These are phyloP conservation scores for Gasterosteus nipponicus DNA, from an alignment of 2,113 vertebrate genomes.

Conservation along the genomic window DNA sequence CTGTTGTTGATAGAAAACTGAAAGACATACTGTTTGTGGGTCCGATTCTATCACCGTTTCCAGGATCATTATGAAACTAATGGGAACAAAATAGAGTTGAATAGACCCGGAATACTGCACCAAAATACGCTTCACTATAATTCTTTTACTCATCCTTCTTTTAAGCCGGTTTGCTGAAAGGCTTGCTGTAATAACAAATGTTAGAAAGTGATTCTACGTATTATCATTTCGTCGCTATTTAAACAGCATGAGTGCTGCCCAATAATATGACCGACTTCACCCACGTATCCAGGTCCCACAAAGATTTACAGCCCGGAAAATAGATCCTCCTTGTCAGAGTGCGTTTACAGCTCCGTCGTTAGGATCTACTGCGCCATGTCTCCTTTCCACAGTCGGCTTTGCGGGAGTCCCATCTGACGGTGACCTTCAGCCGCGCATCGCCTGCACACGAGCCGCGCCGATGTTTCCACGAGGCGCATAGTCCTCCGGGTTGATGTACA, in stretches of 20 bases:
- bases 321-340: conserved; percentile 30
- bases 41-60: not conserved
- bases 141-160: not conserved
- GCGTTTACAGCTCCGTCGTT: conserved; percentile 46
- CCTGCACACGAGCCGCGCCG: conserved; percentile 29
- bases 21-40: not conserved
- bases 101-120: not conserved
- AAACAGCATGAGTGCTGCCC: not conserved
- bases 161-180: not conserved
- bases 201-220: not conserved
- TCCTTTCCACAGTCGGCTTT: conserved; percentile 50
- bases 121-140: not conserved
- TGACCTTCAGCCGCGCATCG: conserved; percentile 63
- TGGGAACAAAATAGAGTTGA: not conserved
- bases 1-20: not conserved
- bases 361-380: conserved; percentile 64
- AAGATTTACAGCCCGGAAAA: conserved; percentile 62
- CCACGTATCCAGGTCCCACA: conserved; percentile 44
- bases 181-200: not conserved
- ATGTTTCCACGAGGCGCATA: conserved; percentile 21
- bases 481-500: conserved; percentile 10
- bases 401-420: conserved; percentile 18
- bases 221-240: not conserved
- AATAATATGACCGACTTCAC: conserved; percentile 8
- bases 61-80: not conserved